Conservation (phyloP, 1,140 invertebrate species). For the Drosophila kohkoa region DNA sequence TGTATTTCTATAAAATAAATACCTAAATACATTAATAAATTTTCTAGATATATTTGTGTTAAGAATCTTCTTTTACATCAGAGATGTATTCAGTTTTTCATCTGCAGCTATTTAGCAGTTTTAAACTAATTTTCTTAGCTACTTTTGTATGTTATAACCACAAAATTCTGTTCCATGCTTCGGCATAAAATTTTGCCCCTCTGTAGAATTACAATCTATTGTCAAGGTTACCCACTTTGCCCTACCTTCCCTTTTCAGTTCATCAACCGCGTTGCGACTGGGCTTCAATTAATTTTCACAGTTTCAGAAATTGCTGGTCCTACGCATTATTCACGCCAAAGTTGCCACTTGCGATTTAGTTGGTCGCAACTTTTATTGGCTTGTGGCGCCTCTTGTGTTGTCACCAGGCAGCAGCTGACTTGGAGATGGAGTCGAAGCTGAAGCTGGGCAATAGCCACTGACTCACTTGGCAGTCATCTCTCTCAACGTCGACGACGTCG, state of each 20-base stretch:
- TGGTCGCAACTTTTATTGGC: constrained; percentile 73
- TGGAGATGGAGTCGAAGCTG: background rate
- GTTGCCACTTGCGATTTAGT: constrained; percentile 60
- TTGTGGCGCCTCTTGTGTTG: constrained; percentile 72
- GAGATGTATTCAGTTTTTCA: no score
- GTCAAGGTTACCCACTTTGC: background rate
- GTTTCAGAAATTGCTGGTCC: constrained; percentile 48
- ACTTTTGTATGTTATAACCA: no score
- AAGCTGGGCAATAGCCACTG: constrained; percentile 22
- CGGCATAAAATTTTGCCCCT: no score
- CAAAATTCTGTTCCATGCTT: no score
- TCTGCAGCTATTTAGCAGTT: no score
- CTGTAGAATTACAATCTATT: background rate
- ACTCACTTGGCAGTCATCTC: constrained; percentile 47
- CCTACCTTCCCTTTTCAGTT: background rate
- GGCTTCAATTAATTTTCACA: constrained; percentile 67
- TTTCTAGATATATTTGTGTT: no score
- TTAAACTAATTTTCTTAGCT: no score
- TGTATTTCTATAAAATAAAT: no score
- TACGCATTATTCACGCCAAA: constrained; percentile 64
- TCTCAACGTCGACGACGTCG: constrained; percentile 35
- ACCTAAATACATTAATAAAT: no score
- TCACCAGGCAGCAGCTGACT: constrained; percentile 64
- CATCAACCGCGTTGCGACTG: background rate
- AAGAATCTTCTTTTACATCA: no score